Base-by-base conservation (phyloP, 2,888 invertebrate genomes). In the Tromatobia lineatoria region DNA sequence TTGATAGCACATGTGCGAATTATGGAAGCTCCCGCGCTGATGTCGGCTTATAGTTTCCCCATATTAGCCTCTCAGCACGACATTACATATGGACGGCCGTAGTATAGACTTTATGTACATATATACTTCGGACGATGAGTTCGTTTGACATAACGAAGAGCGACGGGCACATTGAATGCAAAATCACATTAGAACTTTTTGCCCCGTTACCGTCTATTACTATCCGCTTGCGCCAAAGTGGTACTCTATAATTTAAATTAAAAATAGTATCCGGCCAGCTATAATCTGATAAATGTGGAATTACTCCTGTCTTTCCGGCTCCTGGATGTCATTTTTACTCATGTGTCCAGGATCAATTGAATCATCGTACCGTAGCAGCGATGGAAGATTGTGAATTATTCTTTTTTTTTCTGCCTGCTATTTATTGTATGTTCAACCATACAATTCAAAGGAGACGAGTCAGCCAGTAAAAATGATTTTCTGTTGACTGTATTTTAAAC, bases 121-220 rank as follows among this genome's bases (percentile, higher is more conserved):
- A 45, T 59, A 71, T 78, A 20, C 50, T 74, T 52, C 70, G 50
- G 45, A 70, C 75, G 70, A 84, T 75, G 81, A 75, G 73, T 66
- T 71, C 52, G 69, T 50, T 29, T 38, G 81, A 79, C 78, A 59
- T 84, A 81, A 84, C 81, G 84, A 84, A 79, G 81, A 84, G 81
- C 78, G 84, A 84, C 84, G 81, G n/a, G 81, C 70, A 69, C 64
- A 78, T 81, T 75, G 47, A 84, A 80, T 66, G 70, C 42, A 71
- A 84, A 84, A 81, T 81, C 47, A 38, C 74, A 64, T 71, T 59
- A 73, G 73, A 34, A 59, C 20, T 47, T 47, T 47, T 10, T 7
- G 20, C 50, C n/a, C 29, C n/a, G 25, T 34, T 61, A 23, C 47
- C 7, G 42, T 67, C 80, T 50, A 76, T 80, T 76, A 76, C 42